Percentiles rank a stretch among this genome's conserved stretches.
phyloP scores from a whole-genome alignment of 2,888 invertebrate genomes.

The Siphlonurus alternatus region DNA sequence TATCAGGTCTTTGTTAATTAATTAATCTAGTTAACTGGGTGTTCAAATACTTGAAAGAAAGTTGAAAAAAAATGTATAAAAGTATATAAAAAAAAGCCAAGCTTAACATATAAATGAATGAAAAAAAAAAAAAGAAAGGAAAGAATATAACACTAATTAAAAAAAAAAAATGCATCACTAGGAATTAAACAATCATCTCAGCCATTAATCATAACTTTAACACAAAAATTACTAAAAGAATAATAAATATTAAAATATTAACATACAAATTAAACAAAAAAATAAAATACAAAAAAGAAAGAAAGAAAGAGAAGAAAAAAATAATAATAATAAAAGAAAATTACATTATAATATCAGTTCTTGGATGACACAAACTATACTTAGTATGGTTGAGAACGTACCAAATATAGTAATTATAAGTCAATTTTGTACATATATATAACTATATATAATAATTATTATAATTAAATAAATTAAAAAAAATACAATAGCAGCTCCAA shows the following conservation, averaged over 20 bases:
- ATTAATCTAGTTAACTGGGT: not conserved
- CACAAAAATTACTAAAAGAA: not conserved
- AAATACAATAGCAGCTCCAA: not conserved
- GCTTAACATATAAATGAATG: not conserved
- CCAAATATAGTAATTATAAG: not conserved
- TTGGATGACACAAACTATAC: not conserved
- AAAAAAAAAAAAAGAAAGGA: not conserved
- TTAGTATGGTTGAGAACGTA: not conserved
- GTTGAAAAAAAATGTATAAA: not conserved
- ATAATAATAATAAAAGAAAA: no score
- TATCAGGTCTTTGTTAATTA: not conserved
- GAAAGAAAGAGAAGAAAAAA: no score
- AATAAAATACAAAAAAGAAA: no score
- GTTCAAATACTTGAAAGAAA: not conserved
- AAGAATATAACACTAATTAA: no score
- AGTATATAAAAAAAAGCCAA: not conserved
- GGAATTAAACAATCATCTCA: not conserved
- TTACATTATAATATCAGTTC: not conserved
- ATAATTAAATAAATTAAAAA: not conserved
- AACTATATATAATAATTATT: not conserved
- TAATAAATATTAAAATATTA: not conserved
- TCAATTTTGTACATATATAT: slow-evolving; percentile 1
- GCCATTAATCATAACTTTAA: not conserved
- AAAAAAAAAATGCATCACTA: not conserved
- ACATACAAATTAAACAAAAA: no score